These are phyloP conservation scores for Rhynchonycteris naso DNA, from an alignment of 2,797 vertebrate species.

Conservation along the genomic window DNA sequence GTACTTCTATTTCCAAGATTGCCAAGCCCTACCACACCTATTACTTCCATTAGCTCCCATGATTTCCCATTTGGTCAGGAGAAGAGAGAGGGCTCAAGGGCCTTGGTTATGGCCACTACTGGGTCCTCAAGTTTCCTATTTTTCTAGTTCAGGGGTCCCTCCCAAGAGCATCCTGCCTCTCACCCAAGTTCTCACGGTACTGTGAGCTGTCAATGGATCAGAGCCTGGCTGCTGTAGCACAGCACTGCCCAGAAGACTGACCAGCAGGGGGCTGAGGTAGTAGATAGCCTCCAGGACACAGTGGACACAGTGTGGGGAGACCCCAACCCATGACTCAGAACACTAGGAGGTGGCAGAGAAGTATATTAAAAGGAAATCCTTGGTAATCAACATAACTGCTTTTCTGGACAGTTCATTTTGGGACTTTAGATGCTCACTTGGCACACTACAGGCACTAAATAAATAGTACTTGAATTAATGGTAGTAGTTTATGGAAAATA, in stretches of 20 bases:
- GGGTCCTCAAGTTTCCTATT: background rate
- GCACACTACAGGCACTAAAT: background rate
- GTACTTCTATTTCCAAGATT: constrained; percentile 20
- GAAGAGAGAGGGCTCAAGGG: background rate
- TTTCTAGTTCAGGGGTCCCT: background rate
- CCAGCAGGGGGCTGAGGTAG: background rate
- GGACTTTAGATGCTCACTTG: constrained; percentile 6
- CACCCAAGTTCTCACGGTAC: background rate
- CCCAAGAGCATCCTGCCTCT: background rate
- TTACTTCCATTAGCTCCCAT: background rate
- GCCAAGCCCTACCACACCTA: background rate
- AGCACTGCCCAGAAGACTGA: background rate
- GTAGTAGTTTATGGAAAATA: constrained; percentile 29
- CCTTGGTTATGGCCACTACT: background rate
- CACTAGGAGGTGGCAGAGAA: background rate
- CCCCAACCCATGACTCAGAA: background rate
- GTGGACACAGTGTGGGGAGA: background rate
- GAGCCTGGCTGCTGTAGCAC: background rate
- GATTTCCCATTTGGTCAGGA: background rate
- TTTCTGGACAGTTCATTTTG: constrained; percentile 23
- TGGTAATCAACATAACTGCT: background rate
- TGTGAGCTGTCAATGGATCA: background rate
- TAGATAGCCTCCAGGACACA: background rate
- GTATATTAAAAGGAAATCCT: constrained; percentile 3
- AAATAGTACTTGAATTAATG: constrained; percentile 31